Conservation (phyloP, 2,113 vertebrate species). For the Oreamnos americanus region DNA sequence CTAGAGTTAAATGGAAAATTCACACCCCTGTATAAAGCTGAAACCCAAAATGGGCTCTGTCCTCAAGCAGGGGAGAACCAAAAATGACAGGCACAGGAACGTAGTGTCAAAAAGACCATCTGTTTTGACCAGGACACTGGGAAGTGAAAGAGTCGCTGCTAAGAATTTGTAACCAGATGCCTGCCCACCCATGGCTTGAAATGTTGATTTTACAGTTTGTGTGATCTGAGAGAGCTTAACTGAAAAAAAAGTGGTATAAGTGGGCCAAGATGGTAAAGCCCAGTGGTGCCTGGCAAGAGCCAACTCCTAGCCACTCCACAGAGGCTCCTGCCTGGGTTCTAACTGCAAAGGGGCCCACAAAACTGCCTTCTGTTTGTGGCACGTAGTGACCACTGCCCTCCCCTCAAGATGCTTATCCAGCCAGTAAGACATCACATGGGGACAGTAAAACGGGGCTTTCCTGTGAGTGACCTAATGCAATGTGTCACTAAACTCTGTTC, state of each 20-base stretch:
- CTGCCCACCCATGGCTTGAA: background rate
- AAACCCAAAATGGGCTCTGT: background rate
- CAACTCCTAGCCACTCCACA: background rate
- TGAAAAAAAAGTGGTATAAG: background rate
- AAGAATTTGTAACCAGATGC: background rate
- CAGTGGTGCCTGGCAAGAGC: background rate
- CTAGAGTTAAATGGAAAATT: background rate
- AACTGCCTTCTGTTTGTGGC: background rate
- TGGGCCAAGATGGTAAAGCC: background rate
- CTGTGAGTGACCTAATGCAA: background rate
- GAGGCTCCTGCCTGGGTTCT: background rate
- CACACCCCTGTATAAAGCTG: background rate
- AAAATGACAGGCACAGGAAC: background rate
- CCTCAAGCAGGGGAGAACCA: background rate
- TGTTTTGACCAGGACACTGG: background rate
- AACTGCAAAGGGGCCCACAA: background rate
- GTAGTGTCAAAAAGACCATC: background rate
- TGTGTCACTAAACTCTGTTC: background rate
- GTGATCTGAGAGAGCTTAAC: background rate
- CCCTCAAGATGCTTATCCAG: background rate
- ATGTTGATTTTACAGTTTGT: background rate
- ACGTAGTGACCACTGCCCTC: background rate
- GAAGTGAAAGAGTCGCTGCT: background rate
- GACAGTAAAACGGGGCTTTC: too few relatives aligned
- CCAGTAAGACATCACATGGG: background rate